Evolutionary conservation across 2,797 vertebrate genomes (phyloP).

Genomic region (Pempheris klunzingeri): DNA sequence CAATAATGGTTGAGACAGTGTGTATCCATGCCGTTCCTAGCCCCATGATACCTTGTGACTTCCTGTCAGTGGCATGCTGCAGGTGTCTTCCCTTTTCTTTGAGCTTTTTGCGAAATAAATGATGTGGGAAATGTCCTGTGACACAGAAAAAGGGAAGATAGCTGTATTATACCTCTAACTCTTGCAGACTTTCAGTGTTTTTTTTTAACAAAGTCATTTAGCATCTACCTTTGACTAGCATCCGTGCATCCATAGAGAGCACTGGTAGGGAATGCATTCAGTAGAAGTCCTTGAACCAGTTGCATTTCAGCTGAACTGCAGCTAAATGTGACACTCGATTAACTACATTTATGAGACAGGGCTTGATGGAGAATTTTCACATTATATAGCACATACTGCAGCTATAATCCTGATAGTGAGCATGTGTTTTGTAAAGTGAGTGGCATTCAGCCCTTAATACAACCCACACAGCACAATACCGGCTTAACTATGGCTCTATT

Average conservation of each 20-base stretch:
- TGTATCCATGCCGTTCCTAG: too few relatives aligned
- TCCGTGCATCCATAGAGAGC: constrained; percentile 37
- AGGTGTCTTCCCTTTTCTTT: background rate
- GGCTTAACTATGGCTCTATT: constrained; percentile 53
- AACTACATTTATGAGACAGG: constrained; percentile 21
- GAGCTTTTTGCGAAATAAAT: background rate
- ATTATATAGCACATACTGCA: constrained; percentile 11
- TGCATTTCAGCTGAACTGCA: constrained; percentile 23
- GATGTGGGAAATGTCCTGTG: too few relatives aligned
- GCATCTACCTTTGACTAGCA: constrained; percentile 30
- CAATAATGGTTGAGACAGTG: background rate
- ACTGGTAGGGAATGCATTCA: constrained; percentile 38
- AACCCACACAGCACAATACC: constrained; percentile 45
- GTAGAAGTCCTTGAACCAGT: constrained; percentile 35
- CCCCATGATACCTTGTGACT: too few relatives aligned
- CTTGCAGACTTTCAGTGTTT: background rate
- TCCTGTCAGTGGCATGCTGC: background rate
- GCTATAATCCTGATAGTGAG: constrained; percentile 34
- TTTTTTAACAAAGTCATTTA: constrained; percentile 35
- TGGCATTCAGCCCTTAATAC: constrained; percentile 48
- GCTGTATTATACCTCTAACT: background rate
- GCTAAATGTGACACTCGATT: constrained; percentile 49
- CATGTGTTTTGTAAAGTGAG: constrained; percentile 36
- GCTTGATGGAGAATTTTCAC: constrained; percentile 23
- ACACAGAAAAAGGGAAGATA: background rate